Evolutionary conservation across 1,140 invertebrate genomes (phyloP), one percentile per base, ranked within the genome.

Genomic region (Rhopalosiphum maidis): DNA sequence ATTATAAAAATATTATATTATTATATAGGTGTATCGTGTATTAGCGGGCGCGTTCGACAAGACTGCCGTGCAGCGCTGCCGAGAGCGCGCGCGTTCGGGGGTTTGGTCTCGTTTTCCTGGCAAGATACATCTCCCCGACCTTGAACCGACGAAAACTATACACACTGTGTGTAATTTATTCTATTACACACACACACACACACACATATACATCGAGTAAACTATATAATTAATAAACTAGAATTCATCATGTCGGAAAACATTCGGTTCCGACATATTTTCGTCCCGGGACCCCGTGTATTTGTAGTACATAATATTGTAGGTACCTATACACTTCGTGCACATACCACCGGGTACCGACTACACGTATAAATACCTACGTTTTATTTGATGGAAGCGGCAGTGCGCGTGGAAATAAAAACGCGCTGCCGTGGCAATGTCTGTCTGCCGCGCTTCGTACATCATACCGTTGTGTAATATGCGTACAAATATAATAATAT

Each of bases 151-250:
- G 23, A 90, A 90, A 90, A 60, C 54, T 90, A 60, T 60, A 83
- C 23, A 83, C 22, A 41, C 4, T 30, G 41, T 41, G 83, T 85
- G 89, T 90, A 68, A 68, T 90, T 90, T 90, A 90, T 90, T 90
- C 89, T 35, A 22, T 35, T 46, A 60, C 46, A 54, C 22, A 54
- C 21, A 68, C 15, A 68, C 15, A 68, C 9, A 68, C 4, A 54
- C 22, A 54, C 4, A 54, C 1, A 54, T 0, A 23, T 23, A 23
- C 22, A 23, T 88, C 89, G 25, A 90, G 37, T 43, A 55, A 90
- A 68, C 89, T 68, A 68, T 90, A 60, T 68, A 90, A 90, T 90
- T 90, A 90, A 60, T 60, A 90, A 90, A 90, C 54, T 68, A n/a
- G 89, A 68, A 90, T 60, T 60, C 54, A 43, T 90, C 88, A 41